A percentile compares a stretch with the other conserved stretches of the same genome.
Conservation (phyloP, 2,888 invertebrate genomes). For the Tanypteryx hageni region DNA sequence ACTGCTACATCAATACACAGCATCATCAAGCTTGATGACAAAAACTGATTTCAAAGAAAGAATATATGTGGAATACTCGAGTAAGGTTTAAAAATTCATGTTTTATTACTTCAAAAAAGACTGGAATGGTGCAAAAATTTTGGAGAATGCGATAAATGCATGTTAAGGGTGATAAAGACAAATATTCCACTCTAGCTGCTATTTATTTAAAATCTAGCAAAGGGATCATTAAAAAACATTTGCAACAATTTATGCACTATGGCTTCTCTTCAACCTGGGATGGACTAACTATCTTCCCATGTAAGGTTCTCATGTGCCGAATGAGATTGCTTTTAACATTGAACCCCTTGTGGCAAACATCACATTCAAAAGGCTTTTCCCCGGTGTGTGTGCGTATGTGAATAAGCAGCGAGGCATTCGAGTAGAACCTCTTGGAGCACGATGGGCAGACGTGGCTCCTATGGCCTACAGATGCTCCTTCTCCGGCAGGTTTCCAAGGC, state of each 20-base stretch:
- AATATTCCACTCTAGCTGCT: no score
- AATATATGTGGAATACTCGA: no score
- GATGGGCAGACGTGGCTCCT: slow-evolving; percentile 79
- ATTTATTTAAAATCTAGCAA: no score
- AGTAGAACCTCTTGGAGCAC: slow-evolving; percentile 86
- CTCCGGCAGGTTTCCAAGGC: slow-evolving; percentile 60
- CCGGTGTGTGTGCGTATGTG: slow-evolving; percentile 87
- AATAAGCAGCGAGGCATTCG: slow-evolving; percentile 87
- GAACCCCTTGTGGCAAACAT: slow-evolving; percentile 86
- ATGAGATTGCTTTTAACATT: slow-evolving; percentile 87
- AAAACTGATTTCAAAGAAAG: no score
- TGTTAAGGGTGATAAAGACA: no score
- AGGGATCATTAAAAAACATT: not conserved
- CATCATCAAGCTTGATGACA: no score
- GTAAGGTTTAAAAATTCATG: no score
- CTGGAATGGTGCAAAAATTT: no score
- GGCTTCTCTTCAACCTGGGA: slow-evolving; percentile 69
- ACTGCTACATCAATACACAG: no score
- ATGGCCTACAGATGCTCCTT: slow-evolving; percentile 31
- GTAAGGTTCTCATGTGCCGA: slow-evolving; percentile 85
- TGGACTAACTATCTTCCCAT: slow-evolving; percentile 81
- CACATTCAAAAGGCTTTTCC: slow-evolving; percentile 86
- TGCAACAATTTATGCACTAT: not conserved
- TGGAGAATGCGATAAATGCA: no score
- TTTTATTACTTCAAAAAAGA: no score